Percentiles rank a stretch among this genome's conserved stretches.
Conservation (phyloP, 37 sponge, comb jelly and placozoan species). For the Tethya wilhelma region DNA sequence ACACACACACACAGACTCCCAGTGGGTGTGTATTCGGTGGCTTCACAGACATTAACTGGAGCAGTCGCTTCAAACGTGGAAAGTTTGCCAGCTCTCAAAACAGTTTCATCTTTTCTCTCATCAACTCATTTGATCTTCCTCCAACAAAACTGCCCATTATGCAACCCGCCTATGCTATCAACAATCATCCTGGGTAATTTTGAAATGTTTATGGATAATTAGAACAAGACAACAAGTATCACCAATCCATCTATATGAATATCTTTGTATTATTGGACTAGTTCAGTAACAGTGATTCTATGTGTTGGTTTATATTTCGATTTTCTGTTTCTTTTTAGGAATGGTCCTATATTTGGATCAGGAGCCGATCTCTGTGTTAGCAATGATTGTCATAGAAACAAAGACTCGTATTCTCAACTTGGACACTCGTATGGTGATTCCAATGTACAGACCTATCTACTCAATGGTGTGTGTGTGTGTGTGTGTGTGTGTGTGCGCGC, state of each 20-base stretch:
- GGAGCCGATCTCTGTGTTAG: slow-evolving; percentile 87
- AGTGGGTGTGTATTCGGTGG: slow-evolving; percentile 85
- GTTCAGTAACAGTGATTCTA: background rate
- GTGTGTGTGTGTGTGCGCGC: background rate
- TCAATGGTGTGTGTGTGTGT: slow-evolving; percentile 18
- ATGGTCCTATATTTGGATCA: slow-evolving; percentile 90
- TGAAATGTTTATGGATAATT: too few species aligned
- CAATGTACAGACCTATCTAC: slow-evolving; percentile 1
- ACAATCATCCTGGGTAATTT: slow-evolving; percentile 75
- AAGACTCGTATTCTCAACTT: slow-evolving; percentile 83
- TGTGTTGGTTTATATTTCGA: background rate
- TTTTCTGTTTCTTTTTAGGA: slow-evolving; percentile 28
- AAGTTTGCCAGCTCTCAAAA: slow-evolving; percentile 66
- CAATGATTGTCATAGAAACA: slow-evolving; percentile 69
- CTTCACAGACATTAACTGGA: slow-evolving; percentile 79
- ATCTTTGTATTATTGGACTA: background rate
- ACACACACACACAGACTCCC: slow-evolving; percentile 26
- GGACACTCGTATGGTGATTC: slow-evolving; percentile 65
- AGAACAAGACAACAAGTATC: too few species aligned
- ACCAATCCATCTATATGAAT: too few species aligned
- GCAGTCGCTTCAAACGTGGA: slow-evolving; percentile 66
- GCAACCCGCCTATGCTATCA: slow-evolving; percentile 79
- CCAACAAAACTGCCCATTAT: slow-evolving; percentile 58
- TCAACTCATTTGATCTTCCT: slow-evolving; percentile 23
- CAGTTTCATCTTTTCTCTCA: slow-evolving; percentile 77